phyloP scores from a whole-genome alignment of 2,113 vertebrate genomes.

The Notarius quadriscutis region DNA sequence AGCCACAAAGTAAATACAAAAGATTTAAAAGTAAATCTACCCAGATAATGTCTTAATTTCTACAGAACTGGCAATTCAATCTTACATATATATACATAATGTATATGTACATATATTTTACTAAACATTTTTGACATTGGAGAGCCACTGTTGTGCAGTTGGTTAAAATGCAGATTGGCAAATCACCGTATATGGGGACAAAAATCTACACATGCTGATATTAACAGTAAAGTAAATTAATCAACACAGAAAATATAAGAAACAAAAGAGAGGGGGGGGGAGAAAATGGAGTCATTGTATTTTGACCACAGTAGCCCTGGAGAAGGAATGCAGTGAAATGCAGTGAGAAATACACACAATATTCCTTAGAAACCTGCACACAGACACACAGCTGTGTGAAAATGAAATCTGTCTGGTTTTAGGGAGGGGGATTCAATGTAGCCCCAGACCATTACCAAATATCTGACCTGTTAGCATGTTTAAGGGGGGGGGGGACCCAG shows the following conservation, averaged over 20 bases:
- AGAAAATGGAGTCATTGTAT: slow-evolving; percentile 74
- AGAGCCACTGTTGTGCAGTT: slow-evolving; percentile 87
- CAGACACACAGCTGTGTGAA: slow-evolving; percentile 84
- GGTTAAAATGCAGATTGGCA: slow-evolving; percentile 81
- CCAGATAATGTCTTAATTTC: slow-evolving; percentile 86
- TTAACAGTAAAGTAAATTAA: slow-evolving; percentile 73
- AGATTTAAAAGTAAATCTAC: slow-evolving; percentile 85
- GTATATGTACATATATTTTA: slow-evolving; percentile 80
- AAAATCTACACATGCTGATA: slow-evolving; percentile 87
- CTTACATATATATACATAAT: slow-evolving; percentile 83
- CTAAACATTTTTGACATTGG: slow-evolving; percentile 82
- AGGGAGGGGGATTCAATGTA: slow-evolving; percentile 46
- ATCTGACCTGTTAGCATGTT: slow-evolving; percentile 52
- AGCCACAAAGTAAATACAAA: slow-evolving; percentile 92
- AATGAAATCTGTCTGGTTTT: slow-evolving; percentile 85
- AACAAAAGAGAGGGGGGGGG: slow-evolving; percentile 39
- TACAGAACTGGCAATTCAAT: slow-evolving; percentile 91
- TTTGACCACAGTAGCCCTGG: slow-evolving; percentile 83
- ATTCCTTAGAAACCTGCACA: slow-evolving; percentile 84
- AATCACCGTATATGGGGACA: slow-evolving; percentile 84
- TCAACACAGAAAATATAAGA: slow-evolving; percentile 52
- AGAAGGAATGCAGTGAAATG: slow-evolving; percentile 79
- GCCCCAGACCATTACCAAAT: slow-evolving; percentile 63
- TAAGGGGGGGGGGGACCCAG: slow-evolving; percentile 55
- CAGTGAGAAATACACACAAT: slow-evolving; percentile 84